These are phyloP conservation scores for Pseudeuparius sepicola DNA, from an alignment of 2,888 invertebrate species.

Conservation along the genomic window DNA sequence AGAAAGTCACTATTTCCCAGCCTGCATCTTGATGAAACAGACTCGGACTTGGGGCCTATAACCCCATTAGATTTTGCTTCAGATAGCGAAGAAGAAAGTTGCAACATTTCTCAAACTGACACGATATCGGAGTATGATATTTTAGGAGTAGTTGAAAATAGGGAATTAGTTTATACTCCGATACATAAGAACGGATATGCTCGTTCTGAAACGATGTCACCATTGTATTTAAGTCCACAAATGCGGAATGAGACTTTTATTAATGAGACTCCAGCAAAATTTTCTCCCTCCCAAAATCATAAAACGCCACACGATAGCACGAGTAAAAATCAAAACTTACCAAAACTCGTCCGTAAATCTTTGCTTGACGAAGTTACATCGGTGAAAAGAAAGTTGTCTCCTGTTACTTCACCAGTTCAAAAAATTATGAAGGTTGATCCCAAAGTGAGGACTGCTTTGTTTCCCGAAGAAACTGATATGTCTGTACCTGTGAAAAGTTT, in stretches of 20 bases:
- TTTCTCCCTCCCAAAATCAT: constrained; percentile 30
- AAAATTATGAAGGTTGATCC: constrained; percentile 22
- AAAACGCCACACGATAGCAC: constrained; percentile 37
- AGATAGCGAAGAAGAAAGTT: constrained; percentile 19
- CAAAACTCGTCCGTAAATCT: constrained; percentile 33
- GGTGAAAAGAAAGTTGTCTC: constrained; percentile 23
- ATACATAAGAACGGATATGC: constrained; percentile 15
- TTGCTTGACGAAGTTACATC: constrained; percentile 26
- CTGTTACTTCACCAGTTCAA: constrained; percentile 21
- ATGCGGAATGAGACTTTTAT: constrained; percentile 12
- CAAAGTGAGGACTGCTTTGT: constrained; percentile 36
- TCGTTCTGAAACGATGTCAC: constrained; percentile 24
- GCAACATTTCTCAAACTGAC: too few relatives aligned
- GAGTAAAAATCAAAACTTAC: constrained; percentile 29
- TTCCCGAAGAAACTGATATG: constrained; percentile 34
- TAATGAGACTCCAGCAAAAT: constrained; percentile 26
- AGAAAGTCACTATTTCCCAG: constrained; percentile 53
- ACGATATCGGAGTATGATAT: constrained; percentile 24
- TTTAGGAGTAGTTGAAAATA: constrained; percentile 22
- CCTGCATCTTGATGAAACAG: constrained; percentile 28
- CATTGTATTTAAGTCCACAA: constrained; percentile 25
- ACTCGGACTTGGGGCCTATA: constrained; percentile 49
- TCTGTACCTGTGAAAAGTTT: constrained; percentile 45
- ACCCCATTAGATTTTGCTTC: constrained; percentile 41
- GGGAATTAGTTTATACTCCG: constrained; percentile 21